phyloP scores from a whole-genome alignment of 2,113 vertebrate species.

The Myxocyprinus asiaticus region DNA sequence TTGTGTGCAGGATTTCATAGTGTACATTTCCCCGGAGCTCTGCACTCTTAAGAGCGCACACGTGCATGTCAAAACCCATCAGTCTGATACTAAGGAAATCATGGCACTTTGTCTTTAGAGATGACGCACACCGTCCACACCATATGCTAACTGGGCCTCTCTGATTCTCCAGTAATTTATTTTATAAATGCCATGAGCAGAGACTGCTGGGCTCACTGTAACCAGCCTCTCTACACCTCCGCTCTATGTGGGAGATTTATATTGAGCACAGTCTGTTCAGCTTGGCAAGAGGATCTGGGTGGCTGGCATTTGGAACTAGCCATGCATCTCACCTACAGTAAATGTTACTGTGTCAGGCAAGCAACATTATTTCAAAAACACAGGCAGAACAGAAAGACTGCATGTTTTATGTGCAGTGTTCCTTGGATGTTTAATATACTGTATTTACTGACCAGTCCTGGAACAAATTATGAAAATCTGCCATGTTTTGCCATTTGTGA shows the following conservation, averaged over 20 bases:
- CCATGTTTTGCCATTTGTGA: neutral
- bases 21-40: neutral
- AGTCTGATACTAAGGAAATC: slow-evolving; percentile 26
- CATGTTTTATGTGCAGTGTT: neutral
- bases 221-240: slow-evolving; percentile 10
- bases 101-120: slow-evolving; percentile 5
- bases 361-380: slow-evolving; percentile 19
- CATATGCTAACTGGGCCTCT: slow-evolving; percentile 13
- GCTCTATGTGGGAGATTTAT: slow-evolving; percentile 42
- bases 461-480: slow-evolving; percentile 9
- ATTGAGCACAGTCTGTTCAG: slow-evolving; percentile 33
- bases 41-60: neutral
- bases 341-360: slow-evolving; percentile 19
- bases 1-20: neutral
- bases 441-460: neutral
- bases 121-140: neutral
- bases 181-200: slow-evolving; percentile 49
- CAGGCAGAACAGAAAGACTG: too few relatives aligned
- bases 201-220: slow-evolving; percentile 19
- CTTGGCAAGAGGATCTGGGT: slow-evolving; percentile 28
- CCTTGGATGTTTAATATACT: neutral
- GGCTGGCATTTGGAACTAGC: slow-evolving; percentile 32
- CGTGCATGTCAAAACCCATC: slow-evolving; percentile 42
- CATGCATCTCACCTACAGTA: slow-evolving; percentile 30
- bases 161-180: slow-evolving; percentile 11